phyloP scores from a whole-genome alignment of 1,140 invertebrate genomes.

The Drosophila tani region DNA sequence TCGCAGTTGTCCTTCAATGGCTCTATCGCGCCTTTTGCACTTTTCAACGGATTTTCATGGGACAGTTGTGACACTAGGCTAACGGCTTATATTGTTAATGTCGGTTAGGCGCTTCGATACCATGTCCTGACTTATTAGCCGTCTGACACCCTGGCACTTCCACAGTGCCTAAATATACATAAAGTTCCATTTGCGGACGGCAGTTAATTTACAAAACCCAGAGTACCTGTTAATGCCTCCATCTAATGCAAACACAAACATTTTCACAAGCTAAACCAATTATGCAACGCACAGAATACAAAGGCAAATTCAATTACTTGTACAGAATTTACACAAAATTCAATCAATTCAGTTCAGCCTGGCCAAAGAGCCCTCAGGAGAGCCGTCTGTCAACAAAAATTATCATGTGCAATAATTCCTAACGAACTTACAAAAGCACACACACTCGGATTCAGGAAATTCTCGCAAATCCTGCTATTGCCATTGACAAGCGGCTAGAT shows the following conservation, averaged over 20 bases:
- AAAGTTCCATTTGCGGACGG: not conserved
- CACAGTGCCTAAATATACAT: not conserved
- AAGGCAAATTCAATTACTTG: slow-evolving; percentile 51
- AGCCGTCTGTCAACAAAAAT: slow-evolving; percentile 43
- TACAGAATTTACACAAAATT: slow-evolving; percentile 30
- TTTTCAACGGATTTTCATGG: slow-evolving; percentile 58
- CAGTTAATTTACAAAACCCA: slow-evolving; percentile 7
- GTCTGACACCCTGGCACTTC: not conserved
- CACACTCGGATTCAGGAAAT: slow-evolving; percentile 1
- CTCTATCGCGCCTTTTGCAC: slow-evolving; percentile 40
- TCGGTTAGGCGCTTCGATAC: slow-evolving; percentile 25
- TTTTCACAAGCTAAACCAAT: slow-evolving; percentile 33
- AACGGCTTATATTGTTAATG: slow-evolving; percentile 9
- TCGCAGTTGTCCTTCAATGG: slow-evolving; percentile 47
- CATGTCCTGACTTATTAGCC: slow-evolving; percentile 30
- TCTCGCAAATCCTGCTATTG: not conserved
- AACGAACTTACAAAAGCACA: slow-evolving; percentile 14
- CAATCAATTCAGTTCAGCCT: slow-evolving; percentile 45
- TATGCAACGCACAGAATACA: slow-evolving; percentile 31
- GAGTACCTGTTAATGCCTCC: slow-evolving; percentile 5
- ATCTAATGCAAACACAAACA: slow-evolving; percentile 17
- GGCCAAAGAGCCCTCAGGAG: slow-evolving; percentile 9
- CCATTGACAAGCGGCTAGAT: slow-evolving; percentile 19
- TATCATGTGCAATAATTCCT: slow-evolving; percentile 27
- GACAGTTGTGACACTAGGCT: slow-evolving; percentile 36